These are phyloP conservation scores for Cheiracanthium punctorium DNA, from an alignment of 2,888 invertebrate genomes.

Conservation along the genomic window DNA sequence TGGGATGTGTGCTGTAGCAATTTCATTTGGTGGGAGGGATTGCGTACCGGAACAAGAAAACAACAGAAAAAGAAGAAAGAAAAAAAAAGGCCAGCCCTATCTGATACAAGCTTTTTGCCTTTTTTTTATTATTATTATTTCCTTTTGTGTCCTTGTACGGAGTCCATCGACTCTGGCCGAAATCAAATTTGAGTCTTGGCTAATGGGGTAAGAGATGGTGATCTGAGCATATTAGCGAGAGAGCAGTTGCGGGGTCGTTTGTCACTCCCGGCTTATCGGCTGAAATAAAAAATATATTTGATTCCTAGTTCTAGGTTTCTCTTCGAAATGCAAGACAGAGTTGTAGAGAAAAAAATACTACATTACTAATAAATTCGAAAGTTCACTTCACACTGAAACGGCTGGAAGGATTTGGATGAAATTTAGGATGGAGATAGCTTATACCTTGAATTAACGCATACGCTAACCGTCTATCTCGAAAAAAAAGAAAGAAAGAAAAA, in stretches of 20 bases:
- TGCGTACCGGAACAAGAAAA: neutral
- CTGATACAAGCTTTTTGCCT: neutral
- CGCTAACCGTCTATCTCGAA: too few species aligned
- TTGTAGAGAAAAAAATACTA: too few species aligned
- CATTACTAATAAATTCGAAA: too few species aligned
- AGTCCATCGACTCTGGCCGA: neutral
- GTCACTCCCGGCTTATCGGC: constrained; percentile 35
- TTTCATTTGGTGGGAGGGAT: neutral
- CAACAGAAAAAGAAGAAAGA: neutral
- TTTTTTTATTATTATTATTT: too few species aligned
- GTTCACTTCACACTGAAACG: too few species aligned
- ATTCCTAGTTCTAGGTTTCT: too few species aligned
- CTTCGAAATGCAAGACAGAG: too few species aligned
- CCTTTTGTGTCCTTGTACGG: neutral
- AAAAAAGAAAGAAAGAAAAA: too few species aligned
- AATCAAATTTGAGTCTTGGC: constrained; percentile 67
- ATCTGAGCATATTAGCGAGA: constrained; percentile 69
- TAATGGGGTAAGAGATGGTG: constrained; percentile 69
- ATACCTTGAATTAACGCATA: too few species aligned
- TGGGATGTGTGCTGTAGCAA: neutral
- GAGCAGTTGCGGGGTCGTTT: constrained; percentile 57
- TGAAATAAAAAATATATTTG: neutral
- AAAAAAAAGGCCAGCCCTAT: neutral
- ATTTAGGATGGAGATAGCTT: too few species aligned
- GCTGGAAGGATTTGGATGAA: too few species aligned